Base-by-base conservation (phyloP, 2,113 vertebrate genomes). In the Colinus virginianus region DNA sequence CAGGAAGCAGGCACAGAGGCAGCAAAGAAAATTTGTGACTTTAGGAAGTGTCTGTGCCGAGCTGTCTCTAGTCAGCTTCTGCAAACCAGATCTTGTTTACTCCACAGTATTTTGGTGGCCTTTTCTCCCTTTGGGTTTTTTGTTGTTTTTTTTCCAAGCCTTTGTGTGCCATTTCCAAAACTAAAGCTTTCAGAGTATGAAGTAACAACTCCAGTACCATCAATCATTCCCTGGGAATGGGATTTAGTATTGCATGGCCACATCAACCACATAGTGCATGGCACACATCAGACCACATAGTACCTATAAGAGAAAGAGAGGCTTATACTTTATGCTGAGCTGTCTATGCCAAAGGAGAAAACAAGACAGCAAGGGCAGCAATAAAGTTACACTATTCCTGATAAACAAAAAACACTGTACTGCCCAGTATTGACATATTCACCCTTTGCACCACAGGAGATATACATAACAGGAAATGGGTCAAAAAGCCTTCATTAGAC, bases 51-150 rank as follows among this genome's bases (percentile, higher is more conserved):
- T 22, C 38, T 93, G 51, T 90, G 85, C 61, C 0, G 0, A 88
- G 43, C 72, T 78, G 56, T 45, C 61, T 88, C 61, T 80, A 59
- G 46, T 23, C 38, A 74, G 69, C n/a, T 70, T 95, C 83, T 78
- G 66, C 72, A 84, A 85, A 93, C 38, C 79, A 93, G 79, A 90
- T 21, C 69, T 93, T 86, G 64, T 90, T 96, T 91, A 83, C 38
- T 68, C 14, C 79, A n/a, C 30, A 48, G 43, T 18, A 64, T 77
- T 91, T 88, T 86, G 88, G 88, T 71, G 69, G 85, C 69, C 42
- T 88, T 91, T 88, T 90, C 10, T 59, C 11, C 42, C 58, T 86
- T 78, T 93, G 36, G 7, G 7, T 36, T 36, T 36, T 36, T 36
- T 36, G 56, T 8, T 17, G 3, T 21, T 48, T 48, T 48, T 51